These are phyloP conservation scores for Myiozetetes cayanensis DNA, from an alignment of 2,113 vertebrate genomes.

Conservation along the genomic window DNA sequence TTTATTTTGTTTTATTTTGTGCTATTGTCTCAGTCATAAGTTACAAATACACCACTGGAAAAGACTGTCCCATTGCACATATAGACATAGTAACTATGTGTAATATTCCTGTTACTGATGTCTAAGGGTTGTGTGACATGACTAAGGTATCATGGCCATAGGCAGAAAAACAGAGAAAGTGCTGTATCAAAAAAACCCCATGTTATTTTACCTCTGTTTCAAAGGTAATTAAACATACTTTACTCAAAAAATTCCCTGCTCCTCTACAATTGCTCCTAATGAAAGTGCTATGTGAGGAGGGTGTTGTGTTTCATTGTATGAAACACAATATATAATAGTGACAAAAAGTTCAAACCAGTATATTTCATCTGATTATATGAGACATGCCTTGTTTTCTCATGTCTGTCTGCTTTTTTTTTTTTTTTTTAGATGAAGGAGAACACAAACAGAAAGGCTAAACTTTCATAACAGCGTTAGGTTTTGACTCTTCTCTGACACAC, in stretches of 20 bases:
- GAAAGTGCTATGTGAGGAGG: not conserved
- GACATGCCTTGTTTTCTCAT: not conserved
- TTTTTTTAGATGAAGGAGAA: not conserved
- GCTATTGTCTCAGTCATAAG: not conserved
- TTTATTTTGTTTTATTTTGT: not conserved
- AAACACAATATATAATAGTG: not conserved
- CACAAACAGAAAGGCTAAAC: not conserved
- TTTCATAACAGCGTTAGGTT: not conserved
- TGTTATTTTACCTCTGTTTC: not conserved
- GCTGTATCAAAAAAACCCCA: rapidly evolving
- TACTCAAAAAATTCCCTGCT: not conserved
- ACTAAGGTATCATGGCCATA: not conserved
- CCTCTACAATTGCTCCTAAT: not conserved
- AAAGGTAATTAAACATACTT: not conserved
- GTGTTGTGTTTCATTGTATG: not conserved
- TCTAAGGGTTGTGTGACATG: not conserved
- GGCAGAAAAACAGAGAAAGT: not conserved
- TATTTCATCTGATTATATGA: not conserved
- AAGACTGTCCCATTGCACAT: not conserved
- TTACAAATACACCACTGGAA: not conserved
- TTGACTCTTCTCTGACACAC: not conserved
- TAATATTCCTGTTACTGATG: not conserved
- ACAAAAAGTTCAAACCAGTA: not conserved
- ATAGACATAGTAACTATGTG: not conserved
- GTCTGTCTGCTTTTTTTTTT: not conserved